Evolutionary conservation across 2,113 vertebrate genomes (phyloP).

Genomic region (Balaeniceps rex): DNA sequence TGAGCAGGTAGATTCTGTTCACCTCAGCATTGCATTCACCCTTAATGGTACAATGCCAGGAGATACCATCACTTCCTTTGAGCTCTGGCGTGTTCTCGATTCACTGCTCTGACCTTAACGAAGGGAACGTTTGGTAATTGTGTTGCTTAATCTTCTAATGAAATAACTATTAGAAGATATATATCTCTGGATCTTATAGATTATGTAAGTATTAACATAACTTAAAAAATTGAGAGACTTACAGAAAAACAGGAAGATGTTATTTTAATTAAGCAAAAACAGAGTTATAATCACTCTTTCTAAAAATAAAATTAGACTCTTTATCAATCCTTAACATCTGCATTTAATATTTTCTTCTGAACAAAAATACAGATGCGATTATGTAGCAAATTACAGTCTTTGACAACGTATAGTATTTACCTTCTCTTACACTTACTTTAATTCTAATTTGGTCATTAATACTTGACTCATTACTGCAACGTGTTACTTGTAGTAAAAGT

Average conservation of each 20-base stretch:
- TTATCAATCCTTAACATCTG: slow-evolving; percentile 77
- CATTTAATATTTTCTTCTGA: slow-evolving; percentile 79
- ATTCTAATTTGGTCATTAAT: slow-evolving; percentile 74
- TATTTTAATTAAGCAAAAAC: slow-evolving; percentile 78
- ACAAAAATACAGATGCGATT: slow-evolving; percentile 78
- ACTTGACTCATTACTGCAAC: slow-evolving; percentile 70
- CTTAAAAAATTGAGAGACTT: slow-evolving; percentile 61
- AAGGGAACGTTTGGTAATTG: not conserved
- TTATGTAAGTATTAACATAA: not conserved
- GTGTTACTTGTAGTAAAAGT: slow-evolving; percentile 71
- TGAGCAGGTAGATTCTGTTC: not conserved
- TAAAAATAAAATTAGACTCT: slow-evolving; percentile 79
- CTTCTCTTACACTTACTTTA: slow-evolving; percentile 69
- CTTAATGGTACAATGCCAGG: not conserved
- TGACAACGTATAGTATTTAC: slow-evolving; percentile 69
- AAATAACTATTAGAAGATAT: not conserved
- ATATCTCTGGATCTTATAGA: not conserved
- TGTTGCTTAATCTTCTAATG: not conserved
- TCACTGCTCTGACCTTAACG: not conserved
- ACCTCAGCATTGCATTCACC: not conserved
- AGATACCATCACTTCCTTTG: not conserved
- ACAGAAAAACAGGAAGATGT: slow-evolving; percentile 65
- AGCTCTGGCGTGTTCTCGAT: not conserved
- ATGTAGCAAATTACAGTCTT: slow-evolving; percentile 72
- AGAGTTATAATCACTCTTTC: slow-evolving; percentile 73